These are phyloP conservation scores for Zele albiditarsus DNA, from an alignment of 2,888 invertebrate species.

Conservation along the genomic window DNA sequence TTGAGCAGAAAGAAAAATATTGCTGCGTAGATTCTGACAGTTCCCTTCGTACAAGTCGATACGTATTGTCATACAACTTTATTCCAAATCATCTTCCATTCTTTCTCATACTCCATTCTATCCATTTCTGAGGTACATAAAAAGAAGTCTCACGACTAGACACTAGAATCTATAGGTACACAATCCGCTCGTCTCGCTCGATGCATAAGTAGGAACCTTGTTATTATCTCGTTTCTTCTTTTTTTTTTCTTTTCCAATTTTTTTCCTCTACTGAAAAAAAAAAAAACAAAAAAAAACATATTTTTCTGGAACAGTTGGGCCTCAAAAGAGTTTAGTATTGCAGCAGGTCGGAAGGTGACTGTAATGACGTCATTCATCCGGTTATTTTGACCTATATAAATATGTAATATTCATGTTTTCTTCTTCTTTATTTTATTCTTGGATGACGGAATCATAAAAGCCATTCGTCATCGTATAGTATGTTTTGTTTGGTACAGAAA, in stretches of 20 bases:
- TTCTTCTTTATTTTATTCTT: not conserved
- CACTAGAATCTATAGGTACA: not conserved
- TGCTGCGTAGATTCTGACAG: not conserved
- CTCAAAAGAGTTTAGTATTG: not conserved
- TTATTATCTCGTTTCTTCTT: conserved; percentile 27
- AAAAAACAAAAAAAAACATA: not conserved
- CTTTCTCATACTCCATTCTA: not conserved
- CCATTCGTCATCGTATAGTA: not conserved
- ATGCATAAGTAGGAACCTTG: conserved; percentile 41
- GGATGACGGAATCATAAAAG: not conserved
- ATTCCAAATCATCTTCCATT: not conserved
- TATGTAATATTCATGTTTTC: conserved; percentile 1
- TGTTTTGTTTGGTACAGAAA: conserved; percentile 1
- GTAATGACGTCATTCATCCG: not conserved
- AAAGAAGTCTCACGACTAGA: conserved; percentile 32
- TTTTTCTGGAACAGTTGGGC: not conserved
- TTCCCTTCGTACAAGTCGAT: not conserved
- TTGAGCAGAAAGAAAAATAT: not conserved
- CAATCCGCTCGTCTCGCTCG: conserved; percentile 43
- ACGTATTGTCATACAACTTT: not conserved
- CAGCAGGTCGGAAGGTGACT: not conserved
- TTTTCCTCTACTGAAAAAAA: not conserved
- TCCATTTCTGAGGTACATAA: not conserved
- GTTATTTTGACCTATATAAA: conserved; percentile 1
- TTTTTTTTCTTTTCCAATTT: conserved; percentile 1